Evolutionary conservation across 2,797 vertebrate genomes (phyloP).

Genomic region (Mareca strepera): DNA sequence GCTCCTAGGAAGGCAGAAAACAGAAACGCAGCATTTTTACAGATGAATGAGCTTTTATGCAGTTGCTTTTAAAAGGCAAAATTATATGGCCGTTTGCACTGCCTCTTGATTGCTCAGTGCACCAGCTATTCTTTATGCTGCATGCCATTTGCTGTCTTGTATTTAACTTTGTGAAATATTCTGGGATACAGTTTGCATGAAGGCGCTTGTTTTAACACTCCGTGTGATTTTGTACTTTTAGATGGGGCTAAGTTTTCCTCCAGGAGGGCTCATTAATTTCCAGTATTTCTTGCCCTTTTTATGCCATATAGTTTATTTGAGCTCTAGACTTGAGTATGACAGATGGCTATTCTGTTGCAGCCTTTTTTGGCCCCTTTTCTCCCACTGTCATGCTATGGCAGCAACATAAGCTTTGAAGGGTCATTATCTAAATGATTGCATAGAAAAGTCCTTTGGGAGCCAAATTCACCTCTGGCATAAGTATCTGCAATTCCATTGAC

Average conservation of each 20-base stretch:
- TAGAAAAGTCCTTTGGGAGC: slow-evolving; percentile 19
- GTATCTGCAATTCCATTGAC: slow-evolving; percentile 28
- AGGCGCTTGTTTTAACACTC: slow-evolving; percentile 23
- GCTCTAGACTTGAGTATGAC: neutral
- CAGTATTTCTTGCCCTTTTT: neutral
- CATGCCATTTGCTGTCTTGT: slow-evolving; percentile 39
- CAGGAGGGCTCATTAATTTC: neutral
- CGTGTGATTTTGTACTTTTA: neutral
- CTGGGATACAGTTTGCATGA: slow-evolving; percentile 21
- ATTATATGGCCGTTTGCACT: slow-evolving; percentile 67
- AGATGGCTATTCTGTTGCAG: neutral
- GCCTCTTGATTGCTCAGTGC: slow-evolving; percentile 65
- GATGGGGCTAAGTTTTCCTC: neutral
- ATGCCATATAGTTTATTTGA: neutral
- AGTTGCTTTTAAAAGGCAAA: slow-evolving; percentile 62
- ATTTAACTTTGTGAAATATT: slow-evolving; percentile 49
- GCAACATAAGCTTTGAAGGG: neutral
- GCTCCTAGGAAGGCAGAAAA: slow-evolving; percentile 52
- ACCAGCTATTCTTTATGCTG: slow-evolving; percentile 56
- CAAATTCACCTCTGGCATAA: slow-evolving; percentile 40
- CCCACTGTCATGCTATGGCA: neutral
- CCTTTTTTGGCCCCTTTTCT: neutral
- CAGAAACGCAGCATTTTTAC: slow-evolving; percentile 57
- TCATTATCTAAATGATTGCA: slow-evolving; percentile 16
- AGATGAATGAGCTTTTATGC: slow-evolving; percentile 69